phyloP scores from a whole-genome alignment of 2,113 vertebrate species.

The Oryzias melastigma region DNA sequence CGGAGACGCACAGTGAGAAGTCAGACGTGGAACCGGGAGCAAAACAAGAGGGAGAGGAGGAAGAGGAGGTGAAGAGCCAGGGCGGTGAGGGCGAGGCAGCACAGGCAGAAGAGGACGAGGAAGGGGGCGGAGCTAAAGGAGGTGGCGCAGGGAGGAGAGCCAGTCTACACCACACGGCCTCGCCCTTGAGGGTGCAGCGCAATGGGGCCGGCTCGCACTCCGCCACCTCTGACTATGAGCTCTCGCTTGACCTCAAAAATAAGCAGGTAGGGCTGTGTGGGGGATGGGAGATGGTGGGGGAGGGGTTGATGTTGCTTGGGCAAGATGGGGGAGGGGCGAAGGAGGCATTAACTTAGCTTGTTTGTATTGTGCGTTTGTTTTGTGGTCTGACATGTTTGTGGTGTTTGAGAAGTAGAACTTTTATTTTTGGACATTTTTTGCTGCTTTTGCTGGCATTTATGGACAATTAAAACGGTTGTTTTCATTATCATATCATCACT shows the following conservation, averaged over 20 bases:
- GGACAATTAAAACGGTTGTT: constrained; percentile 25
- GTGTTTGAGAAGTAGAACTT: constrained; percentile 27
- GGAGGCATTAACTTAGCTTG: constrained; percentile 18
- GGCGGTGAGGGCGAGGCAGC: constrained; percentile 23
- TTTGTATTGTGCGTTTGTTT: constrained; percentile 56
- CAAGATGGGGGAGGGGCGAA: constrained; percentile 4
- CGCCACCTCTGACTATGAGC: constrained; percentile 90
- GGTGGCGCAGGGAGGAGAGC: constrained; percentile 84
- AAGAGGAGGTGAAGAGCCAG: constrained; percentile 27
- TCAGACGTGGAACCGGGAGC: constrained; percentile 27
- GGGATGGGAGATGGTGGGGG: constrained; percentile 19
- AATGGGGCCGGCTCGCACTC: constrained; percentile 90
- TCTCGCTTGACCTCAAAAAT: constrained; percentile 99
- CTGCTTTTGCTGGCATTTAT: constrained; percentile 7
- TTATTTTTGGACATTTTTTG: constrained; percentile 4
- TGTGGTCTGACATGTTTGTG: constrained; percentile 55
- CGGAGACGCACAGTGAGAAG: constrained; percentile 35
- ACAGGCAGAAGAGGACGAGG: constrained; percentile 75
- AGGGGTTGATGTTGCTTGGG: constrained; percentile 31
- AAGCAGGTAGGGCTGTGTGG: constrained; percentile 90
- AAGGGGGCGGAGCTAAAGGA: constrained; percentile 77
- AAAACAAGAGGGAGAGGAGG: constrained; percentile 33
- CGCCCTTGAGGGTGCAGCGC: constrained; percentile 89
- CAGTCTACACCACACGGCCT: constrained; percentile 89
- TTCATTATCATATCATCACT: constrained; percentile 30